These are phyloP conservation scores for Hyposmocoma kahamanoa DNA, from an alignment of 1,140 invertebrate species.

Conservation along the genomic window DNA sequence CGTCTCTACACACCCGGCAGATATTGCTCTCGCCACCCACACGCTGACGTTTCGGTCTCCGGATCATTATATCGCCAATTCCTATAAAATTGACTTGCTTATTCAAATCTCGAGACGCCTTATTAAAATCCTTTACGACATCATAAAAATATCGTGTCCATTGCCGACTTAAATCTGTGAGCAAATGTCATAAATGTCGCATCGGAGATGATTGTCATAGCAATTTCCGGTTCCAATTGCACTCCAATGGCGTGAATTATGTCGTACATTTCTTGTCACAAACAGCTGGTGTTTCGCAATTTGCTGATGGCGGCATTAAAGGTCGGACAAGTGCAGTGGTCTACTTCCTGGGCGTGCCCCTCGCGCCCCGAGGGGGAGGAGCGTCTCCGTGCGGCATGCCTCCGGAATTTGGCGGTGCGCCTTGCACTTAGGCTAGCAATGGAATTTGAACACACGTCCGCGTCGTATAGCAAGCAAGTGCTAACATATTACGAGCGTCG, in stretches of 20 bases:
- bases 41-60: too few relatives aligned
- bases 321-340: conserved; percentile 53
- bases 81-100: too few relatives aligned
- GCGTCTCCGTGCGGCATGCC: conserved; percentile 39
- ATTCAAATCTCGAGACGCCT: too few relatives aligned
- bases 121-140: too few relatives aligned
- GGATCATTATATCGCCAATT: too few relatives aligned
- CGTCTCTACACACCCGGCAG: conserved; percentile 36
- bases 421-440: conserved; percentile 37
- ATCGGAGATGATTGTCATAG: conserved; percentile 32
- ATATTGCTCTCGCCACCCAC: conserved; percentile 35
- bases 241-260: conserved; percentile 46
- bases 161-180: not conserved
- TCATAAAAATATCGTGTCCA: conserved; percentile 1
- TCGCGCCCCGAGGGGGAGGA: conserved; percentile 2
- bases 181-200: conserved; percentile 11
- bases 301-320: conserved; percentile 68
- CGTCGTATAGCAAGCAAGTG: not conserved
- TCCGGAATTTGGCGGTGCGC: conserved; percentile 58
- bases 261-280: conserved; percentile 56
- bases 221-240: conserved; percentile 31
- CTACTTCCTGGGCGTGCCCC: conserved; percentile 22
- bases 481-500: too few relatives aligned
- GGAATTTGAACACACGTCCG: conserved; percentile 30
- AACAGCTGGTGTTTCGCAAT: conserved; percentile 65